Conservation (phyloP, 2,797 vertebrate genomes). For the Oreochromis mossambicus region DNA sequence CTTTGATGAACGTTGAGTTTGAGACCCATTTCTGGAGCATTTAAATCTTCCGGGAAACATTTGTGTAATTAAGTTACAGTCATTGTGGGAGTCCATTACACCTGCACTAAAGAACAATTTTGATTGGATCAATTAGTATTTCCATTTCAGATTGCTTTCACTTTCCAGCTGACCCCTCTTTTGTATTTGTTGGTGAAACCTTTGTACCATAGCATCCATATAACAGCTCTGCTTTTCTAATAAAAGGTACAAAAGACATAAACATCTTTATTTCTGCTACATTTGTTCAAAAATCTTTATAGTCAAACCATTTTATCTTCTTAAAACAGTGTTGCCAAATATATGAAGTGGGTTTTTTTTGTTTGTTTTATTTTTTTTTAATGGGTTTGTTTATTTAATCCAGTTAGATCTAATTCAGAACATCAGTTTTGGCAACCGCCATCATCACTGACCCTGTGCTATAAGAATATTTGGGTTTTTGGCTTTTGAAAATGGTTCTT, state of each 20-base stretch:
- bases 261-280: not conserved
- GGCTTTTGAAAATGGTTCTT: not conserved
- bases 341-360: no score
- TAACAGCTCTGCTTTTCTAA: not conserved
- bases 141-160: not conserved
- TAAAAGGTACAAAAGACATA: not conserved
- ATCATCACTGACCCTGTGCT: not conserved
- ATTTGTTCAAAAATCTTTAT: not conserved
- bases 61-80: not conserved
- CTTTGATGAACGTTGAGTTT: not conserved
- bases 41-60: not conserved
- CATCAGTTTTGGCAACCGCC: not conserved
- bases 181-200: not conserved
- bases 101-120: not conserved
- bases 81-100: not conserved
- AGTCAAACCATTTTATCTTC: not conserved
- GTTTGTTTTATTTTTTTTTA: not conserved
- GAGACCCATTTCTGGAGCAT: not conserved
- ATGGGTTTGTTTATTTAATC: not conserved
- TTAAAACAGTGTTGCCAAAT: not conserved
- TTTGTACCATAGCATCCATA: not conserved
- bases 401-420: not conserved
- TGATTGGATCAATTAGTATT: not conserved
- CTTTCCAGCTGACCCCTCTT: not conserved
- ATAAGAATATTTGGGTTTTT: not conserved